Percentiles rank a stretch among this genome's conserved stretches.
phyloP scores from a whole-genome alignment of 2,888 invertebrate genomes.

The Lissocephala sabroskyi region DNA sequence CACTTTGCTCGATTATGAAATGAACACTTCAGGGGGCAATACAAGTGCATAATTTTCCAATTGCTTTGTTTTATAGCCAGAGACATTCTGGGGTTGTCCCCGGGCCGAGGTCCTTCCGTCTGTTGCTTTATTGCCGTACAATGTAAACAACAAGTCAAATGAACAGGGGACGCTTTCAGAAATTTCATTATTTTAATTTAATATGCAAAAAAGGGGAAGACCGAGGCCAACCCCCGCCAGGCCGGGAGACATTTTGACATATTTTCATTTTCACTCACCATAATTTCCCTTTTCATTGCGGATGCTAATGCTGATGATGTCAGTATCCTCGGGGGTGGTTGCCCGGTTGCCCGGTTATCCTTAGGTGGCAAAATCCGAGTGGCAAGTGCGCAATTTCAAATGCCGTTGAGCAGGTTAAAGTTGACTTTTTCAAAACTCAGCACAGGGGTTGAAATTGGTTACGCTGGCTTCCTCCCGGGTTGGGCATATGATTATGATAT shows the following conservation, averaged over 20 bases:
- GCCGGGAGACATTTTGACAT: constrained; percentile 52
- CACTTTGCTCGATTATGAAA: constrained; percentile 58
- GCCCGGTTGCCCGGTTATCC: constrained; percentile 2
- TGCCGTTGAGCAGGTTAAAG: constrained; percentile 68
- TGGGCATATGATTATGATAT: constrained; percentile 69
- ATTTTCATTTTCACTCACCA: constrained; percentile 59
- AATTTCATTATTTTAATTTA: constrained; percentile 71
- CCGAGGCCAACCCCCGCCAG: not conserved
- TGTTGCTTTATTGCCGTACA: constrained; percentile 41
- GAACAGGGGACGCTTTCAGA: constrained; percentile 46
- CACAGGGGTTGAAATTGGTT: constrained; percentile 39
- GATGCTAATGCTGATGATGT: no score
- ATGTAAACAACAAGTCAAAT: constrained; percentile 43
- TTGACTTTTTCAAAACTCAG: constrained; percentile 8
- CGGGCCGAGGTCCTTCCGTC: not conserved
- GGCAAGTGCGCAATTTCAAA: constrained; percentile 56
- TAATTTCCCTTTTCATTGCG: constrained; percentile 42
- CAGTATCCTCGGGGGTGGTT: constrained; percentile 30
- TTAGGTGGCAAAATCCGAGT: constrained; percentile 26
- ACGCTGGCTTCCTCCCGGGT: not conserved
- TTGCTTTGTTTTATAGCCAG: constrained; percentile 67
- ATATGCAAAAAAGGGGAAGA: constrained; percentile 49
- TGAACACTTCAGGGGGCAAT: constrained; percentile 46
- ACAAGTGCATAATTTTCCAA: constrained; percentile 72
- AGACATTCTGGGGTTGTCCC: no score